Percentiles rank a stretch among this genome's conserved stretches.
These are phyloP conservation scores for Melieria picta DNA, from an alignment of 2,888 invertebrate genomes.

Conservation along the genomic window DNA sequence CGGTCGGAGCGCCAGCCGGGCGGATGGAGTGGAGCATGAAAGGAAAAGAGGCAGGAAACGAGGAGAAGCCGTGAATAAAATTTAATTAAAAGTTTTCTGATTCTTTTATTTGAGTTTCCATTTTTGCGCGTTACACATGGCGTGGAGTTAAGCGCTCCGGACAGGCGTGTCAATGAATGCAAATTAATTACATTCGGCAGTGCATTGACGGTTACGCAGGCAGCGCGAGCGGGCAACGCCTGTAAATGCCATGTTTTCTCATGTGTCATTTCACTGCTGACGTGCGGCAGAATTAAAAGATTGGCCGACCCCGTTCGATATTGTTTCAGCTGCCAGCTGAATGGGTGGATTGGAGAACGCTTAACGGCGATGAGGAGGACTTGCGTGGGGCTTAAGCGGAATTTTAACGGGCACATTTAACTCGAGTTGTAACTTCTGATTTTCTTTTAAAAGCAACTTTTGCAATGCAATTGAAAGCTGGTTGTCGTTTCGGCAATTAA, in stretches of 20 bases:
- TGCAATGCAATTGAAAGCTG: too few species aligned
- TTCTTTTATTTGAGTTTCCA: background rate
- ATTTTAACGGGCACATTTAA: too few species aligned
- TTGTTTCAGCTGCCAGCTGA: too few species aligned
- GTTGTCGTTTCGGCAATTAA: conserved; percentile 20
- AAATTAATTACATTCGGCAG: conserved; percentile 6
- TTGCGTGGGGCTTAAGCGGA: too few species aligned
- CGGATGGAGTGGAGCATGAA: background rate
- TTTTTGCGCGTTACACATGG: background rate
- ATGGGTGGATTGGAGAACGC: too few species aligned
- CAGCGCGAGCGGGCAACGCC: background rate
- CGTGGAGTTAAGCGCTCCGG: background rate
- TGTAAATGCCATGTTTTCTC: background rate
- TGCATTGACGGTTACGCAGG: background rate
- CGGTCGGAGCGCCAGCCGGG: background rate
- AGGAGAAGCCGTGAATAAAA: conserved; percentile 5
- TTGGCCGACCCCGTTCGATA: too few species aligned
- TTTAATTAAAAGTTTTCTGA: background rate
- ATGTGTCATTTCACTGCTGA: too few species aligned
- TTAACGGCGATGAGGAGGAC: too few species aligned
- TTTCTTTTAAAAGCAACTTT: too few species aligned
- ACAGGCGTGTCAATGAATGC: background rate
- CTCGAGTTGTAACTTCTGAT: too few species aligned
- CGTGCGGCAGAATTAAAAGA: too few species aligned
- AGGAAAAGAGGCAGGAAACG: conserved; percentile 9